Evolutionary conservation across 2,888 invertebrate species (phyloP).

Genomic region (Leptothorax acervorum): DNA sequence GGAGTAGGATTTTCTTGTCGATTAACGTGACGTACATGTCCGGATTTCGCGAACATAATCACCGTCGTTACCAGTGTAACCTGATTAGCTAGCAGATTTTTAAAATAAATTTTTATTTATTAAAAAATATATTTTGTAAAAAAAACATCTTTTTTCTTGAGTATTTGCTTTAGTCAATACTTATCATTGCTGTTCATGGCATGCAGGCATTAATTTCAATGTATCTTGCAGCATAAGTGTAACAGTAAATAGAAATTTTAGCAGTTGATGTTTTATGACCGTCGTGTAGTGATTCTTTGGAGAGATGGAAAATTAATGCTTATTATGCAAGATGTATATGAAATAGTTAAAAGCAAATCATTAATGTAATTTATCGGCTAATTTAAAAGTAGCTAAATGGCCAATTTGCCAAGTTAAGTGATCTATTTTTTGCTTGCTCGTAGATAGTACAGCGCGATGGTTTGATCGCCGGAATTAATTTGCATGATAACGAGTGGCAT

Average conservation of each 20-base stretch:
- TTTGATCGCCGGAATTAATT: conserved; percentile 65
- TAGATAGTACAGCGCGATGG: conserved; percentile 53
- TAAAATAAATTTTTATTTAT: conserved; percentile 9
- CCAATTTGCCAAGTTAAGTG: conserved; percentile 75
- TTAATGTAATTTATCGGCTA: conserved; percentile 72
- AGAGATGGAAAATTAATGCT: conserved; percentile 1
- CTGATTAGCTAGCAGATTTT: conserved; percentile 11
- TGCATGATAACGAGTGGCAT: conserved; percentile 65
- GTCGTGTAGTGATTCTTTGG: not conserved
- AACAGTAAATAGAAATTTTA: not conserved
- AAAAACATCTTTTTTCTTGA: not conserved
- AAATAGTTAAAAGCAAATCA: conserved; percentile 6
- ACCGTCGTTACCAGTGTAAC: conserved; percentile 15
- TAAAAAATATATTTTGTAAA: conserved; percentile 3
- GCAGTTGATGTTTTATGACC: not conserved
- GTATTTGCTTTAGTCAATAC: not conserved
- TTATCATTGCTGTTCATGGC: not conserved
- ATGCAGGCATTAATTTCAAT: not conserved
- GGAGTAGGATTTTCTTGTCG: conserved; percentile 58
- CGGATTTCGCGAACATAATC: conserved; percentile 45
- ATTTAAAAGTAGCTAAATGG: conserved; percentile 74
- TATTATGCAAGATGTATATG: not conserved
- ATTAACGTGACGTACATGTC: conserved; percentile 50
- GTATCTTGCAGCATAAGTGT: not conserved
- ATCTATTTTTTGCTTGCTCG: conserved; percentile 68